These are phyloP conservation scores for Rhagophthalmus giganteus DNA, from an alignment of 2,888 invertebrate genomes.

Conservation along the genomic window DNA sequence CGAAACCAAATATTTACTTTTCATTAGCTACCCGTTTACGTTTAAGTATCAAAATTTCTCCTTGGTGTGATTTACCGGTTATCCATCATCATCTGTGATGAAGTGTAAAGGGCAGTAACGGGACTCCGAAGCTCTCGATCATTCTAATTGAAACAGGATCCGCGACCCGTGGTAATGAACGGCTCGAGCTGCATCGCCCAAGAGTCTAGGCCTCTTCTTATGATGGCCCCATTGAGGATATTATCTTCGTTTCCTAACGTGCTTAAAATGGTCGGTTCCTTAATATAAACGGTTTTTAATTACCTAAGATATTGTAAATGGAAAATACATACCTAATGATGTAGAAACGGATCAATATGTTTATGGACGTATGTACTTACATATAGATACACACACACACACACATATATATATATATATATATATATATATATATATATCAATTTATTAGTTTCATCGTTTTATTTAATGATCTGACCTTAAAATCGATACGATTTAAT, in stretches of 20 bases:
- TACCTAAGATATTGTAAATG: conserved; percentile 30
- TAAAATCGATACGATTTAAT: too few relatives aligned
- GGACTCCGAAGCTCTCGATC: conserved; percentile 54
- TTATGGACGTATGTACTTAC: too few relatives aligned
- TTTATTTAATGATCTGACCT: too few relatives aligned
- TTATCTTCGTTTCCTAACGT: conserved; percentile 44
- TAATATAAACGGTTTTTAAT: conserved; percentile 48
- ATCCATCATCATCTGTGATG: conserved; percentile 52
- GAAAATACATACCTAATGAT: too few relatives aligned
- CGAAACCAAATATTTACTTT: too few relatives aligned
- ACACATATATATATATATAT: too few relatives aligned
- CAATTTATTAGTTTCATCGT: too few relatives aligned
- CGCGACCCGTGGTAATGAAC: conserved; percentile 49
- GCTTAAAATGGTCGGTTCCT: conserved; percentile 47
- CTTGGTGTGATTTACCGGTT: conserved; percentile 23
- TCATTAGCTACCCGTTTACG: too few relatives aligned
- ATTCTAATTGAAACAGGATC: conserved; percentile 56
- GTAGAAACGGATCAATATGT: too few relatives aligned
- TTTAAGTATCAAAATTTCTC: conserved; percentile 10
- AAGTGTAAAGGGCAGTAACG: conserved; percentile 51
- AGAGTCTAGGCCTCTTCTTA: conserved; percentile 42
- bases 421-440: too few relatives aligned
- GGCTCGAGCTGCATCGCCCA: conserved; percentile 43
- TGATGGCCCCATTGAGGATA: conserved; percentile 49
- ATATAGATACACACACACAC: too few relatives aligned